These are phyloP conservation scores for Oxytorus armatus DNA, from an alignment of 2,888 invertebrate genomes.

Conservation along the genomic window DNA sequence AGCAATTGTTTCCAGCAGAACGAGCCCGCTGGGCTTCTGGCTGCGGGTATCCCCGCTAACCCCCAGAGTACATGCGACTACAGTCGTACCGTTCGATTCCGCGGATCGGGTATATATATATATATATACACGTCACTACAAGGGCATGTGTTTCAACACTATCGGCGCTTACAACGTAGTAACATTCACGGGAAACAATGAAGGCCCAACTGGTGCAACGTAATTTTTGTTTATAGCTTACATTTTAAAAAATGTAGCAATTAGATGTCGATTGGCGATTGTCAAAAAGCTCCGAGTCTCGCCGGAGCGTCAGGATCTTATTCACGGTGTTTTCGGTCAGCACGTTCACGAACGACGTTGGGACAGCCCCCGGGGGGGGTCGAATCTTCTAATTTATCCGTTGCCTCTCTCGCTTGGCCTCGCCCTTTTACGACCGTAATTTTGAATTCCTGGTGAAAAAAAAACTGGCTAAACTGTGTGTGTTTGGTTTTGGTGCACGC, in stretches of 20 bases:
- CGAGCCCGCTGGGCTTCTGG: slow-evolving; percentile 73
- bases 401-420: slow-evolving; percentile 66
- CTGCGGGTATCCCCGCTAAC: slow-evolving; percentile 64
- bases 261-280: not conserved
- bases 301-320: not conserved
- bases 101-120: slow-evolving; percentile 48
- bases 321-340: not conserved
- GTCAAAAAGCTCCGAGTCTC: not conserved
- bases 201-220: not conserved
- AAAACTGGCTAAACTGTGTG: slow-evolving; percentile 72
- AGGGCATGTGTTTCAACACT: slow-evolving; percentile 18
- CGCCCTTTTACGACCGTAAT: slow-evolving; percentile 82
- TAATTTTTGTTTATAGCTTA: not conserved
- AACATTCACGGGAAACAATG: not conserved
- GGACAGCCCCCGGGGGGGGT: slow-evolving; percentile 73
- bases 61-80: slow-evolving; percentile 44
- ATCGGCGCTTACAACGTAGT: not conserved
- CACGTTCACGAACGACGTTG: slow-evolving; percentile 33
- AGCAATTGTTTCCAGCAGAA: slow-evolving; percentile 83
- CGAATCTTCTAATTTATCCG: slow-evolving; percentile 78
- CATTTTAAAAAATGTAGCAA: not conserved
- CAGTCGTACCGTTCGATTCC: slow-evolving; percentile 50
- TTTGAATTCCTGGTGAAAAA: slow-evolving; percentile 80
- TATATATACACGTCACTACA: slow-evolving; percentile 12
- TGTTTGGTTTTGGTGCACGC: slow-evolving; percentile 60